Base-by-base conservation (phyloP, 2,113 vertebrate genomes). In the Trachemys scripta region DNA sequence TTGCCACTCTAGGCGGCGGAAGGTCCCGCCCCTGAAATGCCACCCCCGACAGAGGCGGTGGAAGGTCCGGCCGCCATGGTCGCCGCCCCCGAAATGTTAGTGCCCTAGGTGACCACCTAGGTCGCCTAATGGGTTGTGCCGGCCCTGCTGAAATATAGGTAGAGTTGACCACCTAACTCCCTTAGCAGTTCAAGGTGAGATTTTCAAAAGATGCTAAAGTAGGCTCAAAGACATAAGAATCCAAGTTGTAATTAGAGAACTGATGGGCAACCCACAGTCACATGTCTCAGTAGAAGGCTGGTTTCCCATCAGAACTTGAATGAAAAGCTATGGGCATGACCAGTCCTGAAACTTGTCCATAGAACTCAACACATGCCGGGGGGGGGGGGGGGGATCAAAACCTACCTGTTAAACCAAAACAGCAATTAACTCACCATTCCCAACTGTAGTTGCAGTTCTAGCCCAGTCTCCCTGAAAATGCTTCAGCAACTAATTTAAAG, bases 381-480 rank as follows among this genome's bases (percentile, higher is more conserved):
- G 42, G 42, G 19, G 0, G 0, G 1, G 9, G 25, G 12, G 12
- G 57, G 1, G 59, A 59, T 5, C n/a, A 53, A 93, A 92, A 54
- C 8, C 49, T 35, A 20, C 54, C 19, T 45, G 45, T 75, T 38
- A 49, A 72, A 42, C 31, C 20, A 53, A 90, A 82, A 11, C 22
- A 62, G 17, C 49, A 80, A 19, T 1, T 3, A 0, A 72, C 79
- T 91, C 49, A 31, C 42, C 31, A 38, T 47, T 84, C 51, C 79
- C 90, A 78, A 1, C 0, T 45, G 72, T 2, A 10, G 31, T 35
- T 69, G 57, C 11, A 31, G 51, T 13, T 57, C 20, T 0, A 27
- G 11, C 1, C 11, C 38, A 10, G 45, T 31, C 22, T 19, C 24
- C 54, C 14, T 56, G 13, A 57, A 56, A 10, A 29, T 10, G 8